Evolutionary conservation across 1,140 invertebrate genomes (phyloP).

Genomic region (Pinna nobilis): DNA sequence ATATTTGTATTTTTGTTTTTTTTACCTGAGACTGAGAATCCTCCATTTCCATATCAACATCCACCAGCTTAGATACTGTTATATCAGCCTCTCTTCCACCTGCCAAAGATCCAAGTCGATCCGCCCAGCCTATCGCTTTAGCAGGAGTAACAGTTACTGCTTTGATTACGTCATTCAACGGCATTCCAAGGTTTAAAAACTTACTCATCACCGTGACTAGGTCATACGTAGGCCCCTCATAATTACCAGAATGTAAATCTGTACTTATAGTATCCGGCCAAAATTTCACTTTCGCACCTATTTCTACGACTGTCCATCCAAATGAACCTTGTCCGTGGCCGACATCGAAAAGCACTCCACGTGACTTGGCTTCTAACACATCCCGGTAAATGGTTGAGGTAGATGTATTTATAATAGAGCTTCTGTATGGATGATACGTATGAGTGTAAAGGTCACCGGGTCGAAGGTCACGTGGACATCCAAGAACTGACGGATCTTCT

Average conservation of each 20-base stretch:
- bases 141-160: slow-evolving; percentile 63
- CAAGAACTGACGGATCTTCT: slow-evolving; percentile 28
- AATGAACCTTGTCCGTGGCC: slow-evolving; percentile 69
- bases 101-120: slow-evolving; percentile 54
- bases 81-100: slow-evolving; percentile 63
- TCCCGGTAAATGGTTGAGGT: slow-evolving; percentile 43
- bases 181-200: slow-evolving; percentile 68
- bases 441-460: slow-evolving; percentile 69
- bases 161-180: slow-evolving; percentile 56
- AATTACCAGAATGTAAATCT: slow-evolving; percentile 63
- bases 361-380: slow-evolving; percentile 57
- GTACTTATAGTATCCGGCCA: slow-evolving; percentile 67
- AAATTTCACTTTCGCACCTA: slow-evolving; percentile 50
- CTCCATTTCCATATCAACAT: slow-evolving; percentile 53
- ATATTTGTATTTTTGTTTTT: neutral
- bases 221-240: slow-evolving; percentile 64
- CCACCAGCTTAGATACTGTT: slow-evolving; percentile 58
- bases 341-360: slow-evolving; percentile 66
- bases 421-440: slow-evolving; percentile 51
- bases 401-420: slow-evolving; percentile 50
- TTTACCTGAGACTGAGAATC: slow-evolving; percentile 44
- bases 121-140: slow-evolving; percentile 46
- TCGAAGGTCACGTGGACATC: slow-evolving; percentile 59
- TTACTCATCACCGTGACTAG: slow-evolving; percentile 65
- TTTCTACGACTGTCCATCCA: slow-evolving; percentile 62